phyloP scores from a whole-genome alignment of 2,888 invertebrate species.

The Nebria salina region DNA sequence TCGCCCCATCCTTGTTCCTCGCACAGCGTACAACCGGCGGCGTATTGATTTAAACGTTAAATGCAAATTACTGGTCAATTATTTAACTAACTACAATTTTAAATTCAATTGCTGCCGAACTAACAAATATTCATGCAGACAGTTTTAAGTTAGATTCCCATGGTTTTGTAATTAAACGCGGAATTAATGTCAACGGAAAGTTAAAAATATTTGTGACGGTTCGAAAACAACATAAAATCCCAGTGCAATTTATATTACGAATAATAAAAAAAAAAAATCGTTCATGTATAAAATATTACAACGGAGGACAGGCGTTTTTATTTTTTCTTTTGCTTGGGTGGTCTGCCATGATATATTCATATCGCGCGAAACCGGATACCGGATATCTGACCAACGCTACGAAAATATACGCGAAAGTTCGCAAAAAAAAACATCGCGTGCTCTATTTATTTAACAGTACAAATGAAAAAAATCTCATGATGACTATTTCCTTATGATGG shows the following conservation, averaged over 20 bases:
- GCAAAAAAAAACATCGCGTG: neutral
- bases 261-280: neutral
- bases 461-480: neutral
- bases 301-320: neutral
- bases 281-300: neutral
- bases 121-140: neutral
- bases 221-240: neutral
- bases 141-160: neutral
- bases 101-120: neutral
- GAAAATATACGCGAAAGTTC: neutral
- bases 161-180: neutral
- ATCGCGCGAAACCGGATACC: neutral
- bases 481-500: no score
- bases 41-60: constrained; percentile 40
- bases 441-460: neutral
- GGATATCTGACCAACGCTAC: neutral
- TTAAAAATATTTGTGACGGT: no score
- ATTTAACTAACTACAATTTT: constrained; percentile 6
- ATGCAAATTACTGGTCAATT: constrained; percentile 32
- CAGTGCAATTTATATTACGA: neutral
- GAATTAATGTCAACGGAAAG: no score
- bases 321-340: constrained; percentile 1
- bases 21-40: neutral
- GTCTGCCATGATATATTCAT: neutral
- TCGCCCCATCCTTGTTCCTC: neutral